Evolutionary conservation across 1,140 invertebrate genomes (phyloP).

Genomic region (Lamellibrachia luymesi): DNA sequence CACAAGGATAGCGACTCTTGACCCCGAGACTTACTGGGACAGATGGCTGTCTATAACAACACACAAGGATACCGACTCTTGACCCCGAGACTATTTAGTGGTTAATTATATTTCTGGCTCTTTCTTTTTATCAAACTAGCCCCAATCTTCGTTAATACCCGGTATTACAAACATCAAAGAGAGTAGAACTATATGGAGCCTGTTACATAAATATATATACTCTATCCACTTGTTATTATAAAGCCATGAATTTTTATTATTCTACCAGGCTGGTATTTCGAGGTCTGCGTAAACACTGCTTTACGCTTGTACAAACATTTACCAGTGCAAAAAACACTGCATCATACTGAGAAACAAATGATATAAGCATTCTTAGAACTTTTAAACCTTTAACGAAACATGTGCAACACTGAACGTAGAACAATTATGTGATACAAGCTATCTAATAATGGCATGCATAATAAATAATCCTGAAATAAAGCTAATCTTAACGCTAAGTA

Average conservation of each 20-base stretch:
- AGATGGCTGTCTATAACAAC: no score
- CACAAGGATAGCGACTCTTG: no score
- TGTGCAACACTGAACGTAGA: neutral
- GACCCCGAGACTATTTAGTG: no score
- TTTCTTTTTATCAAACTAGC: no score
- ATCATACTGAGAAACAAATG: neutral
- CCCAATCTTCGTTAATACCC: no score
- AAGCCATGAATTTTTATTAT: neutral
- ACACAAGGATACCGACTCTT: no score
- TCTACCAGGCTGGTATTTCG: neutral
- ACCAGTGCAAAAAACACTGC: neutral
- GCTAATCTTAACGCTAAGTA: neutral
- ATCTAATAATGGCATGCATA: no score
- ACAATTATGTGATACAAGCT: neutral
- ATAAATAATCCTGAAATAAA: no score
- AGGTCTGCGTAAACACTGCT: neutral
- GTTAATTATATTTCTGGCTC: no score
- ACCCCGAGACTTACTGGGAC: neutral
- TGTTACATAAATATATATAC: no score
- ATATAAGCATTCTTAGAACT: constrained; percentile 1
- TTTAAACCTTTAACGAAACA: neutral
- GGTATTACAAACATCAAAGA: no score
- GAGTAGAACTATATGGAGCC: no score
- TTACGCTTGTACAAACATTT: neutral
- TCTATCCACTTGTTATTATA: neutral